Base-by-base conservation (phyloP, 2,888 invertebrate genomes). In the Ptilodon capucinus region DNA sequence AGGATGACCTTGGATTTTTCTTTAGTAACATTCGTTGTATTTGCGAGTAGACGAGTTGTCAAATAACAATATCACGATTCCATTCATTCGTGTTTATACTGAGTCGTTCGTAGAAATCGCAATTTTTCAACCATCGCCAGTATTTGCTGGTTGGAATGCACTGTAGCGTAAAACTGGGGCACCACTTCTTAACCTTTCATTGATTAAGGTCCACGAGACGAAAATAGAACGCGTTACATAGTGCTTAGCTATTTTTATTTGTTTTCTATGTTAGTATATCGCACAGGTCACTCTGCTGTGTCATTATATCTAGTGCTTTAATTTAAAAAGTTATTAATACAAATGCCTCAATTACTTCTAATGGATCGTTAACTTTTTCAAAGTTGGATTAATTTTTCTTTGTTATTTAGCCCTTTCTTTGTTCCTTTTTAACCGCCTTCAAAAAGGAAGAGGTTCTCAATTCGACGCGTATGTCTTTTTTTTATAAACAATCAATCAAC, bases 1-100 rank as follows among this genome's bases (percentile, higher is more conserved):
- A n/a, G n/a, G n/a, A n/a, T n/a, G n/a, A n/a, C n/a, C n/a, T n/a
- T n/a, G n/a, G n/a, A n/a, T n/a, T n/a, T n/a, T n/a, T n/a, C n/a
- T n/a, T 6, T 21, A 21, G 21, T 21, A 1, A n/a, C n/a, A 7
- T 23, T 23, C 4, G 23, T 23, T 25, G 23, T 50, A 34, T 48
- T 47, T 46, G 36, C 18, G 7, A 5, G 9, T 23, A 35, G 14
- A 28, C 32, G 21, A 40, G 6, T 9, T 48, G 48, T 59, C 51
- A 18, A 48, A 51, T 61, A 54, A 48, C 46, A 39, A 32, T 54
- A 46, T 53, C 46, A 41, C 23, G 23, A 23, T 8, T 23, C n/a
- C n/a, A n/a, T n/a, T n/a, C n/a, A 23, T 7, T 23, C 0, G 23
- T 23, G 23, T 5, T 23, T 2, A 9, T 23, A 23, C 23, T 8